These are phyloP conservation scores for Boulengeromyrus knoepffleri DNA, from an alignment of 2,113 vertebrate species.

Conservation along the genomic window DNA sequence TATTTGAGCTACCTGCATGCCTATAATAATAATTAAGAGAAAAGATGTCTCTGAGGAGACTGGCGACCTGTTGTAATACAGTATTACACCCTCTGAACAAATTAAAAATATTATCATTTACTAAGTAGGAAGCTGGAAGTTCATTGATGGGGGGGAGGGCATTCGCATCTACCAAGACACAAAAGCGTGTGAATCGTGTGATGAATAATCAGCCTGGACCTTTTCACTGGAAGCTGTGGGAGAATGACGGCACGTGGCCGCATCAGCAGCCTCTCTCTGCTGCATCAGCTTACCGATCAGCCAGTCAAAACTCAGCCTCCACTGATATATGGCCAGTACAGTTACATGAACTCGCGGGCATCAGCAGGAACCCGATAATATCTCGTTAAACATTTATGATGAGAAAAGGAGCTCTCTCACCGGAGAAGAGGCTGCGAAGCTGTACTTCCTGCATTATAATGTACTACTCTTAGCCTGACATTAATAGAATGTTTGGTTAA, in stretches of 20 bases:
- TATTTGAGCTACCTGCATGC: too few relatives aligned
- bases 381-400: not conserved
- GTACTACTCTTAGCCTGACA: not conserved
- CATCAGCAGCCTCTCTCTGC: not conserved
- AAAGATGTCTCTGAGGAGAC: too few relatives aligned
- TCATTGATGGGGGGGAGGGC: not conserved
- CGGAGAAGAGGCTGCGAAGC: not conserved
- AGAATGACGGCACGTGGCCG: not conserved
- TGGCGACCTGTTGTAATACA: not conserved
- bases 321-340: not conserved
- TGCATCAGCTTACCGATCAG: not conserved
- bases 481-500: not conserved
- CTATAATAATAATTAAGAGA: too few relatives aligned
- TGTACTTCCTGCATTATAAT: not conserved
- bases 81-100: not conserved
- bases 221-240: not conserved
- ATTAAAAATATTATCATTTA: not conserved
- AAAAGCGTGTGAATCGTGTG: not conserved
- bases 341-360: not conserved
- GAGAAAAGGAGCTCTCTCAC: not conserved
- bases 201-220: not conserved
- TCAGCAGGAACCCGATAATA: not conserved
- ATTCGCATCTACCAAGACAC: not conserved
- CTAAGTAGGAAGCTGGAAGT: not conserved
- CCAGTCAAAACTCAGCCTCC: not conserved